These are phyloP conservation scores for Cacatua alba DNA, from an alignment of 2,113 vertebrate species.

Conservation along the genomic window DNA sequence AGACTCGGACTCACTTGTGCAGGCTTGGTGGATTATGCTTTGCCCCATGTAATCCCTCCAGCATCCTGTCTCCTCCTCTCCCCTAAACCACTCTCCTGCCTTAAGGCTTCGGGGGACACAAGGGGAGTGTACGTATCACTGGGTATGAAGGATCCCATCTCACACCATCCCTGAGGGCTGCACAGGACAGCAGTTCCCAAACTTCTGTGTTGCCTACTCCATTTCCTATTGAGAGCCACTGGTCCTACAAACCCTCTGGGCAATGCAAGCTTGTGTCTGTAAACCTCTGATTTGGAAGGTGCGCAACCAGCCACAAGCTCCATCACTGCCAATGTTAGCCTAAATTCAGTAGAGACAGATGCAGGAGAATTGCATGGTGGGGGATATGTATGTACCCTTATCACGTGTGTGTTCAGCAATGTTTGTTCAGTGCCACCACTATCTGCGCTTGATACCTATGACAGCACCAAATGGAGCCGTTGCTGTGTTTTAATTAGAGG, in stretches of 20 bases:
- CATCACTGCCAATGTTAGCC: neutral
- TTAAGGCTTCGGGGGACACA: neutral
- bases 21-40: neutral
- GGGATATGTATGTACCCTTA: neutral
- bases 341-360: neutral
- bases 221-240: neutral
- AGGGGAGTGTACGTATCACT: rapidly evolving
- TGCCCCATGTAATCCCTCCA: neutral
- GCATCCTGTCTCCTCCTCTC: neutral
- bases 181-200: neutral
- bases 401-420: neutral
- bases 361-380: neutral
- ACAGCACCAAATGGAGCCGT: neutral
- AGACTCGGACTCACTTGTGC: neutral
- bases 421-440: rapidly evolving
- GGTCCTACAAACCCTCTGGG: neutral
- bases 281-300: neutral
- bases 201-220: neutral
- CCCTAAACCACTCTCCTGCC: neutral
- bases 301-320: neutral
- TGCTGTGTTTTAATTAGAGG: neutral
- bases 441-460: rapidly evolving
- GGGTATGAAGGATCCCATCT: neutral
- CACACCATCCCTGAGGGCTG: neutral
- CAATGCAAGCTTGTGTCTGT: neutral